These are phyloP conservation scores for Misgurnus mizolepis DNA, from an alignment of 2,113 vertebrate species.

Conservation along the genomic window DNA sequence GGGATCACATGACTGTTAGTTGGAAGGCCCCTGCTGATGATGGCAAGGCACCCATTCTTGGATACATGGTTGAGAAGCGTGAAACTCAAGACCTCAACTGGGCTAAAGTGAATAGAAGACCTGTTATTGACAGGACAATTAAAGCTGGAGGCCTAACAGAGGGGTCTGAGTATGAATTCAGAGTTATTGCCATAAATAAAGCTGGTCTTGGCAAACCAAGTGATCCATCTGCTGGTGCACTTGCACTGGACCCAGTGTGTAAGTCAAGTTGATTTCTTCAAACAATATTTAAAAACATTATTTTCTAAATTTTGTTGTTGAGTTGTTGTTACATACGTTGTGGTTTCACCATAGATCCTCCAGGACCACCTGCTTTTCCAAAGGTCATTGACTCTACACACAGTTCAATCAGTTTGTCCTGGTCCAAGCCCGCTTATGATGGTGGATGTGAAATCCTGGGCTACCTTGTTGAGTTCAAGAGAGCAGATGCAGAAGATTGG, in stretches of 20 bases:
- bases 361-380: conserved; percentile 94
- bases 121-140: conserved; percentile 94
- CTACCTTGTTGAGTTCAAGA: conserved; percentile 92
- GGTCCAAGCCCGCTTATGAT: conserved; percentile 96
- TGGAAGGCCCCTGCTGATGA: conserved; percentile 95
- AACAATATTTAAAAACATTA: background rate
- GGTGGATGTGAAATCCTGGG: conserved; percentile 96
- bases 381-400: conserved; percentile 93
- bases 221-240: conserved; percentile 84
- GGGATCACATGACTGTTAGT: conserved; percentile 96
- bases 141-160: conserved; percentile 91
- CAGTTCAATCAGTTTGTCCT: conserved; percentile 88
- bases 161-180: conserved; percentile 94
- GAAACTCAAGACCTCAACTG: conserved; percentile 90
- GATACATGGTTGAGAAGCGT: conserved; percentile 95
- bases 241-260: conserved; percentile 94
- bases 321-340: background rate
- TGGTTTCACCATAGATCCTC: conserved; percentile 83
- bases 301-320: no score
- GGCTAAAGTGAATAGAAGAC: conserved; percentile 93
- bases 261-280: conserved; percentile 67
- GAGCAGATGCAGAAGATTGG: conserved; percentile 87
- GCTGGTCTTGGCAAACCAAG: conserved; percentile 96
- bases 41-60: conserved; percentile 89
- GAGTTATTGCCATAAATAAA: conserved; percentile 94